Evolutionary conservation across 2,797 vertebrate genomes (phyloP), one percentile per base, ranked within the genome.

Genomic region (Smutsia gigantea): DNA sequence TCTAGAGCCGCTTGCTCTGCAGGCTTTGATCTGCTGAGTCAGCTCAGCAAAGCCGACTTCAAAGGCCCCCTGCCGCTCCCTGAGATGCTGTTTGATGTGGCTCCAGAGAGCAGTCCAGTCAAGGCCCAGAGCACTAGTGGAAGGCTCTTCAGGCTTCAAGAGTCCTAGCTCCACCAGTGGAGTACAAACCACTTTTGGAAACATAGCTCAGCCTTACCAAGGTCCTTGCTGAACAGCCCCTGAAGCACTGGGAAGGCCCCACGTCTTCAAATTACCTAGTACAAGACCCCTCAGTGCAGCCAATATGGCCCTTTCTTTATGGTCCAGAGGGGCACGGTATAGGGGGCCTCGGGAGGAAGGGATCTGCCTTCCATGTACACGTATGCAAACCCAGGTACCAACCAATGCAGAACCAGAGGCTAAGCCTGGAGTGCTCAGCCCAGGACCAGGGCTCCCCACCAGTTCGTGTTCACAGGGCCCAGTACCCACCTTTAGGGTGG

Each of bases 401-500:
- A 83, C 31, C 57, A 18, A 68, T 34, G 55, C n/a, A 93, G 55
- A 94, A 74, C 25, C 23, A 59, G 51, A 85, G 71, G 69, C 39
- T 27, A 87, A 77, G 46, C 13, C 7, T 9, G 83, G 55, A 57
- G 31, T 29, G 29, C 59, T 42, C 19, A 64, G 19, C 34, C 57
- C 46, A 69, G 81, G 55, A 53, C 23, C 42, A 11, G 55, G n/a
- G 19, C 51, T 74, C 37, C 39, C 66, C 71, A 66, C 19, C 21
- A 37, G 34, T 23, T 15, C 34, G 59, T 72, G 42, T 42, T 34
- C 29, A 39, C 1, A 37, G 46, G 87, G 37, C 7, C 0, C 29
- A 18, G 8, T 4, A 95, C 97, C 77, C 99, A 99, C 99, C 99
- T 99, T 99, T 57, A 99, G 99, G 81, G 99, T 98, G 46, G 98